Conservation (phyloP, 1,140 invertebrate species). For the Lepidostoma basale region DNA sequence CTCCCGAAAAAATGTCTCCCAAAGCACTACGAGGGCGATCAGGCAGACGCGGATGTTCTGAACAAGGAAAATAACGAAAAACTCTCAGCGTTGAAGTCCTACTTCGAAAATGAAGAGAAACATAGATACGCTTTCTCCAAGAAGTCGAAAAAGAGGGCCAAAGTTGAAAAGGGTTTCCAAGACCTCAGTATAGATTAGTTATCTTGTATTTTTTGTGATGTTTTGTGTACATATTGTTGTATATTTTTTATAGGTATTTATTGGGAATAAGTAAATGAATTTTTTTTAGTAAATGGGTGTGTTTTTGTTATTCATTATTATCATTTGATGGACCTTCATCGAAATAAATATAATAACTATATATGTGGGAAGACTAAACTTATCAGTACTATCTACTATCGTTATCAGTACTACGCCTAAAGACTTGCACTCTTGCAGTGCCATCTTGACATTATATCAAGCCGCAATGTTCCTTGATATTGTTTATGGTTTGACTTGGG, state of each 20-base stretch:
- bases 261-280: not conserved
- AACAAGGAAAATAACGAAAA: conserved; percentile 54
- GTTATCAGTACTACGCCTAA: no score
- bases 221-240: no score
- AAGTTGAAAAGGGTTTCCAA: conserved; percentile 36
- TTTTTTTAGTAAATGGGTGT: not conserved
- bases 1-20: conserved; percentile 53
- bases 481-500: no score
- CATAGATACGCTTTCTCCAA: conserved; percentile 33
- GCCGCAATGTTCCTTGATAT: no score
- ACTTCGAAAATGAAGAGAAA: conserved; percentile 50
- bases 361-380: no score
- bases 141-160: conserved; percentile 39
- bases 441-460: no score
- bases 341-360: not conserved
- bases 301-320: not conserved
- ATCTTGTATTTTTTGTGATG: not conserved
- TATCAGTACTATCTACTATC: no score
- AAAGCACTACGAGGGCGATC: conserved; percentile 53
- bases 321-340: not conserved
- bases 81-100: conserved; percentile 50
- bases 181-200: conserved; percentile 39
- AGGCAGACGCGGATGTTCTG: conserved; percentile 53
- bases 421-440: no score
- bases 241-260: conserved; percentile 10